Evolutionary conservation across 2,113 vertebrate genomes (phyloP).

Genomic region (Macaca mulatta): DNA sequence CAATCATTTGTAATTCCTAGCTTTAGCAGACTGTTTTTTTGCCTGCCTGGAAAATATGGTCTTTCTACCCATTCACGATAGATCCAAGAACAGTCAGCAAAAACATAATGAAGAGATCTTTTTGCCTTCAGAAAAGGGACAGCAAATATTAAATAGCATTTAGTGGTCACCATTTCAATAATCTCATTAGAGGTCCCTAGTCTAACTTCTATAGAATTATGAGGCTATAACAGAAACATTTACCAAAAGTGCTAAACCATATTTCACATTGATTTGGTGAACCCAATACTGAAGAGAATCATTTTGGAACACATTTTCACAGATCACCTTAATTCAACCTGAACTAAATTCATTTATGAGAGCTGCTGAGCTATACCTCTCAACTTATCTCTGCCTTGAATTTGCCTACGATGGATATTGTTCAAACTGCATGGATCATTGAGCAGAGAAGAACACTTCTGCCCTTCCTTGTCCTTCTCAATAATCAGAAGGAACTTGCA

Average conservation of each 20-base stretch:
- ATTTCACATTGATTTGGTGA: constrained; percentile 72
- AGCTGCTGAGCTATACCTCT: constrained; percentile 73
- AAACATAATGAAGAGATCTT: constrained; percentile 38
- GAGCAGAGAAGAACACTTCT: constrained; percentile 79
- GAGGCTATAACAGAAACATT: constrained; percentile 53
- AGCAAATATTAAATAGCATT: constrained; percentile 56
- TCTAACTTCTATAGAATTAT: constrained; percentile 23
- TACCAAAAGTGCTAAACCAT: constrained; percentile 59
- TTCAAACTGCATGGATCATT: constrained; percentile 80
- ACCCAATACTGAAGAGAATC: constrained; percentile 64
- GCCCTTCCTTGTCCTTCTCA: constrained; percentile 78
- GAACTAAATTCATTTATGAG: constrained; percentile 76
- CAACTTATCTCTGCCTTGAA: constrained; percentile 70
- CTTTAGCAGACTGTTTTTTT: not conserved
- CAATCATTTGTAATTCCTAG: constrained; percentile 31
- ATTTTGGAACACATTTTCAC: constrained; percentile 68
- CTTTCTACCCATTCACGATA: constrained; percentile 44
- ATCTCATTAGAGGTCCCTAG: constrained; percentile 23
- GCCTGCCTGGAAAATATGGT: not conserved
- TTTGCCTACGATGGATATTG: constrained; percentile 79
- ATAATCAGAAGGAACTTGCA: constrained; percentile 77
- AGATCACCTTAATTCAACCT: constrained; percentile 80
- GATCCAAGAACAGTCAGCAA: constrained; percentile 5
- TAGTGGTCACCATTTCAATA: constrained; percentile 25
- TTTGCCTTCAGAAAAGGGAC: constrained; percentile 58